Evolutionary conservation across 1,140 invertebrate species (phyloP).

Genomic region (Nymphalis io): DNA sequence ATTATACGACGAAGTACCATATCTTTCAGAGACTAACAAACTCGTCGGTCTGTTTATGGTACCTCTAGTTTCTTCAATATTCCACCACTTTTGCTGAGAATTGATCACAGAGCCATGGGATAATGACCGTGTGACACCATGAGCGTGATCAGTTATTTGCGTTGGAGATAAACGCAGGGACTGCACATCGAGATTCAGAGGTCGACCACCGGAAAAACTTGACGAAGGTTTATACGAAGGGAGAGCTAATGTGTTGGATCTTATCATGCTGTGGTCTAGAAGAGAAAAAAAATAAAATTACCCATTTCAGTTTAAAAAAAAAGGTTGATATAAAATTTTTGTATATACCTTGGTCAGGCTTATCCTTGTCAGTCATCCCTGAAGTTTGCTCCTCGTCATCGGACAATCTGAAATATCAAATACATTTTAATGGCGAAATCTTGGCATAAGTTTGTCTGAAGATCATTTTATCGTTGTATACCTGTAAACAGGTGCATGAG

Average conservation of each 20-base stretch:
- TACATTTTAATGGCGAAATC: slow-evolving; percentile 3
- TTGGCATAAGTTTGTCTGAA: not conserved
- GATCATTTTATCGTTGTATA: slow-evolving; percentile 20
- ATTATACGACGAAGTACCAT: slow-evolving; percentile 56
- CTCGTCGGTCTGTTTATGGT: slow-evolving; percentile 71
- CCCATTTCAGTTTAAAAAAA: not conserved
- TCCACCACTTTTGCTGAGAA: slow-evolving; percentile 72
- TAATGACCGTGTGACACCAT: slow-evolving; percentile 74
- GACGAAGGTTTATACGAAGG: slow-evolving; percentile 72
- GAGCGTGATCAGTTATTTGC: slow-evolving; percentile 65
- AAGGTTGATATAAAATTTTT: not conserved
- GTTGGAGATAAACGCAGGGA: slow-evolving; percentile 69
- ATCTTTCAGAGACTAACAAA: slow-evolving; percentile 73
- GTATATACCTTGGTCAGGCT: slow-evolving; percentile 65
- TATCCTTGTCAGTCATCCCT: slow-evolving; percentile 78
- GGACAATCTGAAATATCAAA: slow-evolving; percentile 60
- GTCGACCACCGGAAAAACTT: slow-evolving; percentile 62
- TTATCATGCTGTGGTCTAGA: slow-evolving; percentile 78
- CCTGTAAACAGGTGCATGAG: slow-evolving; percentile 78
- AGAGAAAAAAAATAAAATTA: slow-evolving; percentile 6
- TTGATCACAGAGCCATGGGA: slow-evolving; percentile 77
- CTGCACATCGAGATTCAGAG: slow-evolving; percentile 67
- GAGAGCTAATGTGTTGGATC: slow-evolving; percentile 83
- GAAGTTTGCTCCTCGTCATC: slow-evolving; percentile 76
- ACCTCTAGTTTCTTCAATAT: slow-evolving; percentile 60